A percentile compares a stretch with the other conserved stretches of the same genome.
Evolutionary conservation across 2,797 vertebrate species (phyloP).

Genomic region (Erpetoichthys calabaricus): DNA sequence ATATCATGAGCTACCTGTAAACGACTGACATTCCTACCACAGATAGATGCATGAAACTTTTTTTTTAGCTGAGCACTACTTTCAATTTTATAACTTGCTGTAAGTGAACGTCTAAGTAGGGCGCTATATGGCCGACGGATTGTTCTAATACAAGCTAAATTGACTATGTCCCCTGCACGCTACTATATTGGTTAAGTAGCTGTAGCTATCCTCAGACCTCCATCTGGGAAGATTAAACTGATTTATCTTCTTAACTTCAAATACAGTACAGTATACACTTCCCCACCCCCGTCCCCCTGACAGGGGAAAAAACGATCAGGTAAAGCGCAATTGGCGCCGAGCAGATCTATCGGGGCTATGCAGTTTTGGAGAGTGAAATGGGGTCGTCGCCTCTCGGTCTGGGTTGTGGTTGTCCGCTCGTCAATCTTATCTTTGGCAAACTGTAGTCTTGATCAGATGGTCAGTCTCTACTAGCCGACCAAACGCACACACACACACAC

Average conservation of each 20-base stretch:
- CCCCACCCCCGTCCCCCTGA: constrained; percentile 11
- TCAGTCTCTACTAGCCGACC: constrained; percentile 16
- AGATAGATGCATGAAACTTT: no score
- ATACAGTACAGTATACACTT: constrained; percentile 15
- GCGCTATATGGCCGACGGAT: no score
- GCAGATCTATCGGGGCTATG: background rate
- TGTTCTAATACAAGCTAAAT: no score
- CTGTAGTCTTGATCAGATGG: constrained; percentile 29
- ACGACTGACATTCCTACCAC: no score
- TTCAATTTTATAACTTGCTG: no score
- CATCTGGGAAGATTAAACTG: constrained; percentile 39
- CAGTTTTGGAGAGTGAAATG: background rate
- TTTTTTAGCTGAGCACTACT: no score
- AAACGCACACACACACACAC: no score
- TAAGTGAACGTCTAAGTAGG: no score
- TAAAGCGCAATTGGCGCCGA: background rate
- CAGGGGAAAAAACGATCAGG: background rate
- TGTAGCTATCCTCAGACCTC: constrained; percentile 25
- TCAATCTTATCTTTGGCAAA: constrained; percentile 10
- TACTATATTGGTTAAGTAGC: constrained; percentile 38
- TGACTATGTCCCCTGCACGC: constrained; percentile 2
- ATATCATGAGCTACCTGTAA: no score
- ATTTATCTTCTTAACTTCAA: constrained; percentile 44
- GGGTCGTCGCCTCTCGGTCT: background rate
- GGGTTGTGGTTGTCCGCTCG: background rate